phyloP scores from a whole-genome alignment of 2,797 vertebrate species.

The Sternotherus odoratus region DNA sequence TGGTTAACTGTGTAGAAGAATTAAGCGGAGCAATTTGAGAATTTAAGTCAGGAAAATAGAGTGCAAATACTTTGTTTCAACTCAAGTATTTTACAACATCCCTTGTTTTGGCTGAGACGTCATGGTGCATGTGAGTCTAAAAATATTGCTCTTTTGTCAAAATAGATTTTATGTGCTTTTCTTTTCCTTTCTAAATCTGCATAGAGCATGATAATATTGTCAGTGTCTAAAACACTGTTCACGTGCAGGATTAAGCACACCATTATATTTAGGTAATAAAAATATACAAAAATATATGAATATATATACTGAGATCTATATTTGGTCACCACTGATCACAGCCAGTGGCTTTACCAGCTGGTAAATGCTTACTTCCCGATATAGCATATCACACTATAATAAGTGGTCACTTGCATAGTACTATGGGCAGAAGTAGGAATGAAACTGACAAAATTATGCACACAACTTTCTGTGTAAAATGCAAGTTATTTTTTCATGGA shows the following conservation, averaged over 20 bases:
- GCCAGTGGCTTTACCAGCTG: not conserved
- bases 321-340: not conserved
- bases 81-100: constrained; percentile 40
- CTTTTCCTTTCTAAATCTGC: constrained; percentile 26
- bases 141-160: constrained; percentile 46
- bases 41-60: constrained; percentile 61
- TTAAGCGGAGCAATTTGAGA: constrained; percentile 38
- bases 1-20: constrained; percentile 66
- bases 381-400: fast-evolving
- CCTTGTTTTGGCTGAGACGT: constrained; percentile 54
- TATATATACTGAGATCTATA: not conserved
- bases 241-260: not conserved
- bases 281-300: fast-evolving
- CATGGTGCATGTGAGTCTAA: constrained; percentile 53
- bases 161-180: constrained; percentile 9
- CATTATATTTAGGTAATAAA: not conserved
- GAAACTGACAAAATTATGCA: not conserved
- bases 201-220: not conserved
- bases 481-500: fast-evolving
- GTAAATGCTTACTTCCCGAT: fast-evolving
- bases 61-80: constrained; percentile 46
- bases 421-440: not conserved
- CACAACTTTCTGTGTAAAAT: not conserved
- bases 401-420: fast-evolving
- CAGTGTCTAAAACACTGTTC: fast-evolving